Percentiles rank a stretch among this genome's conserved stretches.
Evolutionary conservation across 2,113 vertebrate genomes (phyloP).

Genomic region (Carollia perspicillata): DNA sequence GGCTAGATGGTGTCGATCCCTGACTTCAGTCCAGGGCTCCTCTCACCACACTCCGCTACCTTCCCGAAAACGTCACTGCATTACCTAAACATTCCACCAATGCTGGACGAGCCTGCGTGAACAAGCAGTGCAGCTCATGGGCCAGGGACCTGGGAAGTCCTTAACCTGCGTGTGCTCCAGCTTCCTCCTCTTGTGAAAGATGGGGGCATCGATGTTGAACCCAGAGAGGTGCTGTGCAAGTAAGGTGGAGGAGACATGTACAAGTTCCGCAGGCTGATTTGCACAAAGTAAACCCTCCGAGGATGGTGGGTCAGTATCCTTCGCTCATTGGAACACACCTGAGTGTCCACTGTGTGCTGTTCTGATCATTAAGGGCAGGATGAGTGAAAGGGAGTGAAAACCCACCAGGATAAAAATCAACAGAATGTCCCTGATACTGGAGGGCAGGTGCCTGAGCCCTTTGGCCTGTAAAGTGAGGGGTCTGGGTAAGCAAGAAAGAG

Average conservation of each 20-base stretch:
- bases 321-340: background rate
- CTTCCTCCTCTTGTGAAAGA: background rate
- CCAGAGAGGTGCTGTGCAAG: background rate
- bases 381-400: background rate
- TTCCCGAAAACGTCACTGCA: background rate
- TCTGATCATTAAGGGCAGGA: background rate
- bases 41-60: background rate
- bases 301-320: background rate
- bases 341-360: background rate
- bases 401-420: background rate
- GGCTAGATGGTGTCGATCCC: background rate
- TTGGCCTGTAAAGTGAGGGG: background rate
- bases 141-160: background rate
- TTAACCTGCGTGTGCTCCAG: background rate
- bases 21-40: background rate
- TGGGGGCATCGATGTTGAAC: background rate
- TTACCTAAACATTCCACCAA: background rate
- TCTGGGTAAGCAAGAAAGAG: background rate
- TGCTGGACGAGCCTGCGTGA: background rate
- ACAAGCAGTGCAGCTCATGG: background rate
- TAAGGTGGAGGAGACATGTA: background rate
- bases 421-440: background rate
- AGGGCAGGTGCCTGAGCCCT: background rate
- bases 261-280: background rate
- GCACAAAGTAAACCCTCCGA: background rate